Evolutionary conservation across 1,140 invertebrate species (phyloP).

Genomic region (Papilio polyxenes): DNA sequence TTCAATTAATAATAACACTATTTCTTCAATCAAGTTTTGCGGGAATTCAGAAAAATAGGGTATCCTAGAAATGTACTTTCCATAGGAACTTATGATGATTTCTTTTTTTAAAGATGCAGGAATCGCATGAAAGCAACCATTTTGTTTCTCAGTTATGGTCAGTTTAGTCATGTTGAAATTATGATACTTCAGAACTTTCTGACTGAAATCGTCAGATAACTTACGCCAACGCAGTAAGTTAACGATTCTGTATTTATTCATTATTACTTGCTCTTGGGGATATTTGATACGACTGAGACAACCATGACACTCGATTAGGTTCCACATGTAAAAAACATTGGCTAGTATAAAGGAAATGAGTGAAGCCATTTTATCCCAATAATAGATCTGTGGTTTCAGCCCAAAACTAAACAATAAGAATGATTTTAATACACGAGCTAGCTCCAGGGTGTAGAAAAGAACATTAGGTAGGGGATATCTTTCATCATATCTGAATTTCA

Average conservation of each 20-base stretch:
- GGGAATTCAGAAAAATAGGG: constrained; percentile 48
- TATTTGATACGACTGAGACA: constrained; percentile 41
- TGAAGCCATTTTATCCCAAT: constrained; percentile 45
- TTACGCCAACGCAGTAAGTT: constrained; percentile 44
- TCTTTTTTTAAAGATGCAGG: constrained; percentile 49
- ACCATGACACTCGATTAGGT: constrained; percentile 42
- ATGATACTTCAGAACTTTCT: constrained; percentile 47
- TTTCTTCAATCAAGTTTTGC: constrained; percentile 41
- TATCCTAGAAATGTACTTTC: constrained; percentile 41
- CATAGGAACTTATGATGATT: constrained; percentile 44
- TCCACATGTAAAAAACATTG: constrained; percentile 48
- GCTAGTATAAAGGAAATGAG: constrained; percentile 47
- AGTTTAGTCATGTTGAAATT: constrained; percentile 44
- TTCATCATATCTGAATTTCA: constrained; percentile 39
- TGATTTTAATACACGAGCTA: constrained; percentile 48
- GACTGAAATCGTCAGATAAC: constrained; percentile 47
- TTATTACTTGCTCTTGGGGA: constrained; percentile 38
- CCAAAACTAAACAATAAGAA: constrained; percentile 51
- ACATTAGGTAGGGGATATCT: constrained; percentile 9
- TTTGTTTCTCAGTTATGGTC: constrained; percentile 44
- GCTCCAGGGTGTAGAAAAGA: constrained; percentile 41
- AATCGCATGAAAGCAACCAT: constrained; percentile 41
- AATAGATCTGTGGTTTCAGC: constrained; percentile 36
- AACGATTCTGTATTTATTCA: constrained; percentile 32
- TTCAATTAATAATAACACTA: constrained; percentile 47